Conservation (phyloP, 1,140 invertebrate species). For the Achatina immaculata region DNA sequence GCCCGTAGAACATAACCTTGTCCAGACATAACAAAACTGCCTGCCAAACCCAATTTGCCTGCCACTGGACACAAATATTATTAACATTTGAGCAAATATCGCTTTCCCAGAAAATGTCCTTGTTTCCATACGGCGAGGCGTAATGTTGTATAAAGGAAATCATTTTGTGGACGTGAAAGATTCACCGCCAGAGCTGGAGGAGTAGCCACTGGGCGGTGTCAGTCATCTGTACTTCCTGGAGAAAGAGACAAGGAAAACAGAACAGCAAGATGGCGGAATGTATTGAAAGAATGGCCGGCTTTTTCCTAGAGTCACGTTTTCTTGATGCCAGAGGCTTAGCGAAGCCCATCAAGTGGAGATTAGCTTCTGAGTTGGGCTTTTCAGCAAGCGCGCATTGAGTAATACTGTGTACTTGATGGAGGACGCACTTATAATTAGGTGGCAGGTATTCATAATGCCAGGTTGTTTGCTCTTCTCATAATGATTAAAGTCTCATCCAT, state of each 20-base stretch:
- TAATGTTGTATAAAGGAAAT: slow-evolving; percentile 32
- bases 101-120: neutral
- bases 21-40: slow-evolving; percentile 10
- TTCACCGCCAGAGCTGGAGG: slow-evolving; percentile 11
- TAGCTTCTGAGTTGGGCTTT: slow-evolving; percentile 3
- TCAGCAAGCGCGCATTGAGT: neutral
- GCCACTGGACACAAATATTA: slow-evolving; percentile 24
- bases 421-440: neutral
- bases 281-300: neutral
- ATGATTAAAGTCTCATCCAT: too few species aligned
- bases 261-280: neutral
- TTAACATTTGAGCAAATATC: slow-evolving; percentile 30
- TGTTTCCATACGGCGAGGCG: slow-evolving; percentile 8
- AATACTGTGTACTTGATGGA: slow-evolving; percentile 22
- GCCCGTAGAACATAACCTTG: slow-evolving; percentile 19
- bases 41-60: slow-evolving; percentile 30
- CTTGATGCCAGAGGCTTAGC: slow-evolving; percentile 15
- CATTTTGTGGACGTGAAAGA: slow-evolving; percentile 12
- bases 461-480: slow-evolving; percentile 7
- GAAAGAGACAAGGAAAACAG: slow-evolving; percentile 6
- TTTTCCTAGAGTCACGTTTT: slow-evolving; percentile 23
- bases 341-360: slow-evolving; percentile 5
- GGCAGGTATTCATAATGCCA: neutral
- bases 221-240: slow-evolving; percentile 13
- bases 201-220: neutral